A percentile compares a stretch with the other conserved stretches of the same genome.
Evolutionary conservation across 1,140 invertebrate species (phyloP).

Genomic region (Megalonaias nervosa): DNA sequence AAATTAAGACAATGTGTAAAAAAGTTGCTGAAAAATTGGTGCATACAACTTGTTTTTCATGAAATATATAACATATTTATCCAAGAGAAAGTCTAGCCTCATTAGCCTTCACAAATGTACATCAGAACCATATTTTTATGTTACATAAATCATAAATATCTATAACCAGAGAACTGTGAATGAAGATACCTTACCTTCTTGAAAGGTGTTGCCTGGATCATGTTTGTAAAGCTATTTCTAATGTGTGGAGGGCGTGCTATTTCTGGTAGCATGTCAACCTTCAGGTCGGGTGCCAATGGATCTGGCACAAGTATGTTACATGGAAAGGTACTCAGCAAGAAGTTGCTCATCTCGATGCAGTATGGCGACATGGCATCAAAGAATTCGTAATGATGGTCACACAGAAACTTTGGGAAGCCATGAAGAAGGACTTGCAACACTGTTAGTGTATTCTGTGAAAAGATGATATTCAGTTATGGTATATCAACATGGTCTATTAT

Average conservation of each 20-base stretch:
- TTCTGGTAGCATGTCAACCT: constrained; percentile 91
- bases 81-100: too few relatives aligned
- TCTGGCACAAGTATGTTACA: constrained; percentile 98
- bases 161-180: neutral
- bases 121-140: too few relatives aligned
- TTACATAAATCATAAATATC: too few relatives aligned
- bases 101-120: too few relatives aligned
- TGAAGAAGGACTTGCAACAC: constrained; percentile 97
- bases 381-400: constrained; percentile 99
- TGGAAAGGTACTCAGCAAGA: constrained; percentile 98
- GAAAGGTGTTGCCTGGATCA: constrained; percentile 90
- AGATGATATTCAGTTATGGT: constrained; percentile 1
- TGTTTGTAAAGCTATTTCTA: constrained; percentile 89
- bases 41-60: too few relatives aligned
- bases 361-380: constrained; percentile 99
- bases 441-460: constrained; percentile 87
- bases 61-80: too few relatives aligned
- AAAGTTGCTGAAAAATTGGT: too few relatives aligned
- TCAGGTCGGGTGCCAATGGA: constrained; percentile 93
- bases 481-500: too few relatives aligned
- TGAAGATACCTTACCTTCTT: constrained; percentile 78
- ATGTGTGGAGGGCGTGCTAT: constrained; percentile 88
- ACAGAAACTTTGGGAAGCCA: constrained; percentile 99
- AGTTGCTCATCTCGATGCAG: constrained; percentile 98
- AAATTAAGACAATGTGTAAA: too few relatives aligned